A percentile compares a stretch with the other conserved stretches of the same genome.
Evolutionary conservation across 2,113 vertebrate species (phyloP).

Genomic region (Lichenostomus cassidix): DNA sequence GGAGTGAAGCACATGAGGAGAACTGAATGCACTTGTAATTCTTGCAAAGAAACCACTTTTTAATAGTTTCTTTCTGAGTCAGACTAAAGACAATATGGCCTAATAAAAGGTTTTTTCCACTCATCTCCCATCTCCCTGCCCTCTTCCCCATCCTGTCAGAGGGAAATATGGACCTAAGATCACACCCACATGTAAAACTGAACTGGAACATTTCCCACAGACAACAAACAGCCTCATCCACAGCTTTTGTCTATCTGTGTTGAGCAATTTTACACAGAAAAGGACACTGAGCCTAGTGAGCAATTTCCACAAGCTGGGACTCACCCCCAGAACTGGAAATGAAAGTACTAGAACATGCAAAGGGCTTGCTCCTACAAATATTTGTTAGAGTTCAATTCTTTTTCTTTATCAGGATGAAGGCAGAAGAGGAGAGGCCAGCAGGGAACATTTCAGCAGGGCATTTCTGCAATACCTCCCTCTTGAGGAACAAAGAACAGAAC

Average conservation of each 20-base stretch:
- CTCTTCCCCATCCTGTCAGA: background rate
- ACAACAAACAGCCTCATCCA: background rate
- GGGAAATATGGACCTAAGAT: background rate
- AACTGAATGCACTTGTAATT: background rate
- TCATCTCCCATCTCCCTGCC: background rate
- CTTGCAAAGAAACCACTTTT: background rate
- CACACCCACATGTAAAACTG: background rate
- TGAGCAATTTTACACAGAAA: background rate
- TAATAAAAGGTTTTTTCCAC: background rate
- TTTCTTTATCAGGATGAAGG: background rate
- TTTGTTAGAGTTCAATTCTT: background rate
- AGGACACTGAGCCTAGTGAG: background rate
- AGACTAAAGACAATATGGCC: background rate
- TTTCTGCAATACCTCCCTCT: background rate
- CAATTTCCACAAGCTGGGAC: background rate
- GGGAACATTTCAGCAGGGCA: background rate
- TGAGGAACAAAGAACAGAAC: background rate
- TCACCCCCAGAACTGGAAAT: background rate
- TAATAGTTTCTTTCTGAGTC: constrained; percentile 9
- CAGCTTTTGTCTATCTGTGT: background rate
- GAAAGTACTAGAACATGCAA: background rate
- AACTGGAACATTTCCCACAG: background rate
- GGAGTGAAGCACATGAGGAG: background rate
- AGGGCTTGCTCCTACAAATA: background rate
- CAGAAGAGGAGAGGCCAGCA: background rate